A percentile compares a stretch with the other conserved stretches of the same genome.
Conservation (phyloP, 1,140 invertebrate species). For the fruit fly (Drosophila melanogaster) region DNA sequence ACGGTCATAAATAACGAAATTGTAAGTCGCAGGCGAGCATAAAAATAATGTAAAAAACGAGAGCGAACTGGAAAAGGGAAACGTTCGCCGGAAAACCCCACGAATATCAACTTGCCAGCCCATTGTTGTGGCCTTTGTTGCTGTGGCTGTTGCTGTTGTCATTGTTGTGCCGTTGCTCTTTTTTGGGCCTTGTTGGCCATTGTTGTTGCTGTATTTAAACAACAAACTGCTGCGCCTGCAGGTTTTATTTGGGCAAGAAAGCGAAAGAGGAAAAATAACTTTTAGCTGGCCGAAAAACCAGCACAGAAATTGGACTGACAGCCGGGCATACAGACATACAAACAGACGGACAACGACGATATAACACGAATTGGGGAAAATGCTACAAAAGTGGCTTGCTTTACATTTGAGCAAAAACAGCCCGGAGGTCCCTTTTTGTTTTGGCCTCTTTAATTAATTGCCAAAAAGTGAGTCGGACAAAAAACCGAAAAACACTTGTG, state of each 20-base stretch:
- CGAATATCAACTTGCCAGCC: conserved; percentile 62
- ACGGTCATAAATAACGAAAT: conserved; percentile 75
- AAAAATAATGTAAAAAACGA: conserved; percentile 8
- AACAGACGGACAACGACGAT: conserved; percentile 26
- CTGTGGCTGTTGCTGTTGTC: conserved; percentile 28
- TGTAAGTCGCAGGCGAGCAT: conserved; percentile 49
- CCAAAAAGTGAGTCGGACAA: conserved; percentile 69
- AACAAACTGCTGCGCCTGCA: conserved; percentile 69
- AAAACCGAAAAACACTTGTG: conserved; percentile 67
- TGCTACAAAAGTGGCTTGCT: conserved; percentile 61
- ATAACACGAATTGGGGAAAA: conserved; percentile 77
- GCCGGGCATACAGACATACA: conserved; percentile 36
- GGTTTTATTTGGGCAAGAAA: conserved; percentile 63
- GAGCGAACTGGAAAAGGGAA: conserved; percentile 24
- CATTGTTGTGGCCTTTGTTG: conserved; percentile 43
- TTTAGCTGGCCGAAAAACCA: conserved; percentile 48
- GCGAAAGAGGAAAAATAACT: conserved; percentile 51
- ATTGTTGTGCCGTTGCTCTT: conserved; percentile 33
- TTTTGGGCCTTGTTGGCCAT: conserved; percentile 32
- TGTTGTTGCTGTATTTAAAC: conserved; percentile 34
- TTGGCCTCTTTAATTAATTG: conserved; percentile 81
- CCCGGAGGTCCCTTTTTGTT: conserved; percentile 39
- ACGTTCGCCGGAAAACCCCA: conserved; percentile 48
- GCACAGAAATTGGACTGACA: conserved; percentile 59
- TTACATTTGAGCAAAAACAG: conserved; percentile 29